These are phyloP conservation scores for Rhinella marina DNA, from an alignment of 2,797 vertebrate species.

Conservation along the genomic window DNA sequence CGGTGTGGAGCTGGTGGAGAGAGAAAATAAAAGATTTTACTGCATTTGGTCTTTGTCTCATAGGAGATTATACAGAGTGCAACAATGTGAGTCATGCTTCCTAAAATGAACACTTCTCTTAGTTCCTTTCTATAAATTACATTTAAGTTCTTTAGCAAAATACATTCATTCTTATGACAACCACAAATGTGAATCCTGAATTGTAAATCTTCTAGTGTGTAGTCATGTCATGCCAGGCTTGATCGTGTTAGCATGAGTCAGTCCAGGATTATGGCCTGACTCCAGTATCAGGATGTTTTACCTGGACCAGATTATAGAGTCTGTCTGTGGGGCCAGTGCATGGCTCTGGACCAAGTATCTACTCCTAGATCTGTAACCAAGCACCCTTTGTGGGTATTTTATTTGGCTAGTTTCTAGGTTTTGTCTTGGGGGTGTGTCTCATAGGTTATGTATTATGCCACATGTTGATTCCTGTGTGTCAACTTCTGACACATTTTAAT, in stretches of 20 bases:
- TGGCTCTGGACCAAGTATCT: neutral
- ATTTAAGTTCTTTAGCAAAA: neutral
- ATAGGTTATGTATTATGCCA: neutral
- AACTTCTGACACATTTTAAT: neutral
- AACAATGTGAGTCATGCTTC: neutral
- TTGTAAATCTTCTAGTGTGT: neutral
- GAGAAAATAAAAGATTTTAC: conserved; percentile 10
- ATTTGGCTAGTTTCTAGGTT: neutral
- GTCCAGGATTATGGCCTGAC: neutral
- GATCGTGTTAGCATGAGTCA: neutral
- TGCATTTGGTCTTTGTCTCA: conserved; percentile 18
- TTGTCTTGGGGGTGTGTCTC: neutral
- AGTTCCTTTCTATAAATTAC: neutral
- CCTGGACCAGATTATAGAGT: neutral
- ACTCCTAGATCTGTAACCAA: neutral
- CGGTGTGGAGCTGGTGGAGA: conserved; percentile 72
- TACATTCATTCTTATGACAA: neutral
- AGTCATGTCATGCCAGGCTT: neutral
- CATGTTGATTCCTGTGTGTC: neutral
- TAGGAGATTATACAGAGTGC: neutral
- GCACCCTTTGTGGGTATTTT: neutral
- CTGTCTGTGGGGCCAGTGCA: neutral
- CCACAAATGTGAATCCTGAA: too few species aligned
- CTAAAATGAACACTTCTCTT: neutral
- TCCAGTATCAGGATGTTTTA: neutral